phyloP scores from a whole-genome alignment of 2,888 invertebrate genomes.

The Pollenia amentaria region DNA sequence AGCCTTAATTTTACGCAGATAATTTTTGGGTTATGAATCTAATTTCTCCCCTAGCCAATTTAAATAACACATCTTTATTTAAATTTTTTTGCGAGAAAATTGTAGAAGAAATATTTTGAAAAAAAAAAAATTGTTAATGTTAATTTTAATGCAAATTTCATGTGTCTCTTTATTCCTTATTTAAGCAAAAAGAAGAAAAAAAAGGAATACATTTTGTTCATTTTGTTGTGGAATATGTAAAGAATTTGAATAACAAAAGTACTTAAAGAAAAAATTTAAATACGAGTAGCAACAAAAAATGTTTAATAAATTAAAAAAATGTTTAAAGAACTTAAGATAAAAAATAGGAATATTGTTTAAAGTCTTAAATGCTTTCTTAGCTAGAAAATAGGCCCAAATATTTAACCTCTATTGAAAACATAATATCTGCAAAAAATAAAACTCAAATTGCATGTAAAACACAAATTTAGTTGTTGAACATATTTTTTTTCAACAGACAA shows the following conservation, averaged over 20 bases:
- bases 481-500: conserved; percentile 20
- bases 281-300: too few species aligned
- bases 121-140: conserved; percentile 47
- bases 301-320: too few species aligned
- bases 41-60: conserved; percentile 1
- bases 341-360: too few species aligned
- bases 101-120: conserved; percentile 57
- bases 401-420: conserved; percentile 28
- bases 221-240: conserved; percentile 30
- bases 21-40: too few species aligned
- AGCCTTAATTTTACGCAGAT: too few species aligned
- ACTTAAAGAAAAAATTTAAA: too few species aligned
- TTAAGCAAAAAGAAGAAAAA: conserved; percentile 5
- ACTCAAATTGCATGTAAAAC: too few species aligned
- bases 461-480: conserved; percentile 60
- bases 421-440: too few species aligned
- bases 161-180: conserved; percentile 1
- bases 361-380: not conserved
- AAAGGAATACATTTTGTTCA: conserved; percentile 30
- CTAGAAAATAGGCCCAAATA: conserved; percentile 24
- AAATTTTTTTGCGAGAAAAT: conserved; percentile 31
- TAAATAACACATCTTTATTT: conserved; percentile 24
- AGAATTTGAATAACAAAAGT: conserved; percentile 8
- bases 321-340: too few species aligned
- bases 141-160: conserved; percentile 57